Percentiles rank a stretch among this genome's conserved stretches.
Evolutionary conservation across 1,140 invertebrate genomes (phyloP).

Genomic region (Megalopta genalis): DNA sequence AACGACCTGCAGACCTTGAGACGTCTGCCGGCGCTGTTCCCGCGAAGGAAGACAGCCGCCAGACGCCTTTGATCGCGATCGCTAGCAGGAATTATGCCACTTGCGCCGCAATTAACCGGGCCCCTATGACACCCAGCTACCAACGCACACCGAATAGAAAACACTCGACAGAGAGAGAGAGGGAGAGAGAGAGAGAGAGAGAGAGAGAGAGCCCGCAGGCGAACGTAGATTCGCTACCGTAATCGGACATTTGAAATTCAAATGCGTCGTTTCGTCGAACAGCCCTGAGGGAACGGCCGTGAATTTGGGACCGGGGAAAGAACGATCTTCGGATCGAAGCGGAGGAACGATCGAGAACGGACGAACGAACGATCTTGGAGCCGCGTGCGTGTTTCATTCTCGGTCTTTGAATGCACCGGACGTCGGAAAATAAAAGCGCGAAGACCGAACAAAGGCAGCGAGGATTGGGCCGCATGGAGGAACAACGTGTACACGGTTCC

Average conservation of each 20-base stretch:
- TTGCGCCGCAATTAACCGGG: constrained; percentile 1
- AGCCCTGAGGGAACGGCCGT: too few species aligned
- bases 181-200: too few species aligned
- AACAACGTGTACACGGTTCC: neutral
- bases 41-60: constrained; percentile 43
- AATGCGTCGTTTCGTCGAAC: too few species aligned
- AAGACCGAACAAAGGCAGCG: constrained; percentile 1
- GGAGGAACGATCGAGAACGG: neutral
- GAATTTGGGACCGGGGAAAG: too few species aligned
- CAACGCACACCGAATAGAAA: neutral
- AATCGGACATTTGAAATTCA: too few species aligned
- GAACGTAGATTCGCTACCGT: too few species aligned
- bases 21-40: constrained; percentile 65
- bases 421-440: constrained; percentile 14
- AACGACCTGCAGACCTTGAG: constrained; percentile 79
- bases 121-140: neutral
- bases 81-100: constrained; percentile 35
- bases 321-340: too few species aligned
- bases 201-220: too few species aligned
- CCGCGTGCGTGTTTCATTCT: constrained; percentile 34
- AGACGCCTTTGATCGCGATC: constrained; percentile 30
- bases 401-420: constrained; percentile 28
- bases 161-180: too few species aligned
- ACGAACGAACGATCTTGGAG: constrained; percentile 18
- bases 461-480: neutral